Conservation (phyloP, 2,888 invertebrate species). For the Cremastobaeus sp. region DNA sequence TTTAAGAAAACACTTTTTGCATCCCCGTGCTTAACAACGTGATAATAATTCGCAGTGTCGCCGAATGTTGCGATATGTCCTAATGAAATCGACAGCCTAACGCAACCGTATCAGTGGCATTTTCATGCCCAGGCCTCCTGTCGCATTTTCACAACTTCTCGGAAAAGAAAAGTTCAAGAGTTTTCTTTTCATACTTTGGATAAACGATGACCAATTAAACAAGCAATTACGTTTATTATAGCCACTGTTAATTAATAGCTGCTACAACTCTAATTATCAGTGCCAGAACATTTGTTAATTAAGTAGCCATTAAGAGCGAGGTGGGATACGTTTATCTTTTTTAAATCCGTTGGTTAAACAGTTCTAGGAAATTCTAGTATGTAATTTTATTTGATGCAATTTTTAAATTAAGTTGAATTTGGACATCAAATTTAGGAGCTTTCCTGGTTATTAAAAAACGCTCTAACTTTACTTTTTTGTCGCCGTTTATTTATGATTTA, state of each 20-base stretch:
- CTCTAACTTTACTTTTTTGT: no score
- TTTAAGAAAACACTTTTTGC: slow-evolving; percentile 58
- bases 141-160: slow-evolving; percentile 46
- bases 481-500: no score
- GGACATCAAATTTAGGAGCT: no score
- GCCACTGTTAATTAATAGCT: slow-evolving; percentile 23
- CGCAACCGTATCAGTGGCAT: slow-evolving; percentile 23
- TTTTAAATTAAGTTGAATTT: no score
- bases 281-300: slow-evolving; percentile 49
- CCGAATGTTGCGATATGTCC: slow-evolving; percentile 52
- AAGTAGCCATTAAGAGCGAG: background rate
- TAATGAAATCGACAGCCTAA: slow-evolving; percentile 44
- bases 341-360: no score
- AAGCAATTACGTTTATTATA: slow-evolving; percentile 47
- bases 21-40: slow-evolving; percentile 51
- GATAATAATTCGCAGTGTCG: slow-evolving; percentile 61
- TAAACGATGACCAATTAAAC: slow-evolving; percentile 40
- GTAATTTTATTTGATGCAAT: no score
- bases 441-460: no score
- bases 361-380: no score
- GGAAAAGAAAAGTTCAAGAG: slow-evolving; percentile 32
- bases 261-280: slow-evolving; percentile 35
- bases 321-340: background rate
- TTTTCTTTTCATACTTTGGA: slow-evolving; percentile 20
- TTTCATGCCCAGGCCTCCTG: no score